Conservation (phyloP, 2,888 invertebrate genomes). For the Drosophila yooni region DNA sequence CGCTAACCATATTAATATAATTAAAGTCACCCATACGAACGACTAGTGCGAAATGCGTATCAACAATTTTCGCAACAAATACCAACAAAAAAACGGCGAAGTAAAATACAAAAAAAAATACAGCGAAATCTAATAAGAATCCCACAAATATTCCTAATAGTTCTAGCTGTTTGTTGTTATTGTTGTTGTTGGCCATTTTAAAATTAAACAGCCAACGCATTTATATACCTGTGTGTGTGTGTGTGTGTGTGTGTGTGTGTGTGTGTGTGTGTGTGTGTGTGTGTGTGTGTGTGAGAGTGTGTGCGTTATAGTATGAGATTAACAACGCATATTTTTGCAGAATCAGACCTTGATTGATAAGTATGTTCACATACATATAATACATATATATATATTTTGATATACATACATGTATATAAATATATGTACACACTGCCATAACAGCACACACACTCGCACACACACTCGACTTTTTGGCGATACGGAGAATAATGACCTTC, state of each 20-base stretch:
- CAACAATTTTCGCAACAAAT: conserved; percentile 19
- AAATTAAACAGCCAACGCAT: conserved; percentile 26
- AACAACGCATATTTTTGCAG: conserved; percentile 70
- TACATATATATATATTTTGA: conserved; percentile 5
- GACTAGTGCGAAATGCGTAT: conserved; percentile 66
- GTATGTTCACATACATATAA: conserved; percentile 43
- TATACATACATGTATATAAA: conserved; percentile 31
- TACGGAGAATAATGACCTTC: conserved; percentile 44
- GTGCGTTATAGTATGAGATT: conserved; percentile 48
- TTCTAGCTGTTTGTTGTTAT: conserved; percentile 19
- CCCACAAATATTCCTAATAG: conserved; percentile 33
- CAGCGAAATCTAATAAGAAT: conserved; percentile 32
- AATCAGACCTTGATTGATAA: conserved; percentile 80
- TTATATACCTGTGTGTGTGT: not conserved
- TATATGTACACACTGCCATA: conserved; percentile 5
- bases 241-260: conserved; percentile 10
- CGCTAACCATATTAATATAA: conserved; percentile 65
- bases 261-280: conserved; percentile 6
- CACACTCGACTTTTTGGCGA: conserved; percentile 24
- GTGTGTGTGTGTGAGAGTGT: conserved; percentile 13
- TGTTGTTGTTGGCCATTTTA: conserved; percentile 18
- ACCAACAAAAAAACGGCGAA: conserved; percentile 4
- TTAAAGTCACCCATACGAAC: conserved; percentile 42
- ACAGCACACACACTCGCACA: conserved; percentile 1
- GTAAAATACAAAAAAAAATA: not conserved